Conservation (phyloP, 2,113 vertebrate genomes). For the Platysteira castanea region DNA sequence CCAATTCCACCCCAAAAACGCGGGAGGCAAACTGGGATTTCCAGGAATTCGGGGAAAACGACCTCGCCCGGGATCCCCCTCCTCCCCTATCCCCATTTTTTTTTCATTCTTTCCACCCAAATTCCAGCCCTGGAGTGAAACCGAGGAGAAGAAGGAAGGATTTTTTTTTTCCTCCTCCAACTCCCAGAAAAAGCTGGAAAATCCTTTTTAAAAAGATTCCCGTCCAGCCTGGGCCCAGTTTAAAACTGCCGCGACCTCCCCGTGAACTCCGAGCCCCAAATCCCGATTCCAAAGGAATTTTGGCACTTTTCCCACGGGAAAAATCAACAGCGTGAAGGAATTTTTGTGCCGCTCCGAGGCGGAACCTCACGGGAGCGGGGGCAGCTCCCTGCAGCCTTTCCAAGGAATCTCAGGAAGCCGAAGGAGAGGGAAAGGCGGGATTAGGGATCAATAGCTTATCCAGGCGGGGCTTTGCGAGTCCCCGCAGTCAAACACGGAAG, state of each 20-base stretch:
- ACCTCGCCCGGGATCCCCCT: not conserved
- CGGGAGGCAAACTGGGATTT: not conserved
- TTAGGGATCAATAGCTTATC: conserved; percentile 38
- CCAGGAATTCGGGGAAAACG: not conserved
- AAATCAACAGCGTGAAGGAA: not conserved
- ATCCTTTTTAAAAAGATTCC: not conserved
- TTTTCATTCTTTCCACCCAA: not conserved
- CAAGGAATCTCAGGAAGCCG: not conserved
- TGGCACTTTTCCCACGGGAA: not conserved
- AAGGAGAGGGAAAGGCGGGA: not conserved
- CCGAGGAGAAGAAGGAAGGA: not conserved
- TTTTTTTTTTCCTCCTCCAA: not conserved
- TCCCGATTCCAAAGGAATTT: conserved; percentile 1
- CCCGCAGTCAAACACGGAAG: conserved; percentile 23
- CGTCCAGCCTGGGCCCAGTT: not conserved
- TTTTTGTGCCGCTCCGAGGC: not conserved
- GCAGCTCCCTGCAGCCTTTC: not conserved
- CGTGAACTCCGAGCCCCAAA: not conserved
- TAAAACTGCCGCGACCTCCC: conserved; percentile 51
- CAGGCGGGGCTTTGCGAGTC: not conserved
- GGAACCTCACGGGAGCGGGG: not conserved
- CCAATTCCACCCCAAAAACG: not conserved
- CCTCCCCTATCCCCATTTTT: not conserved
- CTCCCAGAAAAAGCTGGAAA: not conserved
- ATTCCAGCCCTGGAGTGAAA: not conserved